Conservation (phyloP, 2,113 vertebrate genomes). For the Tiliqua scincoides region DNA sequence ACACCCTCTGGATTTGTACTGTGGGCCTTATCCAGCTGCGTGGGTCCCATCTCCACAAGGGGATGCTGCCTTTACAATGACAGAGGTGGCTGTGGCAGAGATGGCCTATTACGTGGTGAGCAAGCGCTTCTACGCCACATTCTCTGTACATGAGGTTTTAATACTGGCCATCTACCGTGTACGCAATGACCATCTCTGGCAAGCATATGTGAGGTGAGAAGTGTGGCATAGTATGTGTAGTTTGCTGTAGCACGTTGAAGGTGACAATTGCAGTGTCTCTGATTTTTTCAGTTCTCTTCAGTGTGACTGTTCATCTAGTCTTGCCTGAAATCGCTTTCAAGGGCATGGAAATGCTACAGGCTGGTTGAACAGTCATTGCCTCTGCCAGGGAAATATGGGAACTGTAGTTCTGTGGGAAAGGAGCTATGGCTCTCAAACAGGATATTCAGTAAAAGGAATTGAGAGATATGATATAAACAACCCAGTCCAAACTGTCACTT, state of each 20-base stretch:
- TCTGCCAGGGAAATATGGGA: not conserved
- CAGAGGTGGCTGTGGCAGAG: not conserved
- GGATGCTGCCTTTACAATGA: not conserved
- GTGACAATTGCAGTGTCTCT: not conserved
- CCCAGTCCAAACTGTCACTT: no score
- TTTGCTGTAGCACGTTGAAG: not conserved
- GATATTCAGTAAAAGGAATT: not conserved
- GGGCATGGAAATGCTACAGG: not conserved
- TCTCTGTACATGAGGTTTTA: not conserved
- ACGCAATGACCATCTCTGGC: conserved; percentile 1
- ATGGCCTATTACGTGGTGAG: not conserved
- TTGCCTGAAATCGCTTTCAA: not conserved
- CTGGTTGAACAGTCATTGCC: not conserved
- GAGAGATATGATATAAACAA: no score
- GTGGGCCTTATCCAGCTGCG: not conserved
- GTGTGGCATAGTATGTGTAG: not conserved
- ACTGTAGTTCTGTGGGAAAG: not conserved
- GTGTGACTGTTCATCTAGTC: not conserved
- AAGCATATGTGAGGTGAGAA: not conserved
- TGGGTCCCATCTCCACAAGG: not conserved
- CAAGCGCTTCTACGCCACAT: not conserved
- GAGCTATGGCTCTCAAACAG: not conserved
- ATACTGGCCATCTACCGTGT: conserved; percentile 12
- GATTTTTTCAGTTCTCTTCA: not conserved
- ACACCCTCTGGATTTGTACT: not conserved